These are phyloP conservation scores for Ctenicera cuprea DNA, from an alignment of 2,888 invertebrate species.

Conservation along the genomic window DNA sequence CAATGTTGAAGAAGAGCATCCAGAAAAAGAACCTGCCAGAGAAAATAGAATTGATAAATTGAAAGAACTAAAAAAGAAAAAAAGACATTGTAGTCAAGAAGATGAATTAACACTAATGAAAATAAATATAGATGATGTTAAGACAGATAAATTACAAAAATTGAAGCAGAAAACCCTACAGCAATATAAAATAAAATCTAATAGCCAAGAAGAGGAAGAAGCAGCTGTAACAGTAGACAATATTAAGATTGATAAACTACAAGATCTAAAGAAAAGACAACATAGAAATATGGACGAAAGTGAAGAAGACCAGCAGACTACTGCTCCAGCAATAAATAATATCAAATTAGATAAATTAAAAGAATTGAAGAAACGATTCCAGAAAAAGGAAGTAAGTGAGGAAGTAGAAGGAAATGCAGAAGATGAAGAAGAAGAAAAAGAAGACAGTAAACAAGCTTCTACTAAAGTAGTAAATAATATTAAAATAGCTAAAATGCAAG, in stretches of 20 bases:
- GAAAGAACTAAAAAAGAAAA: not conserved
- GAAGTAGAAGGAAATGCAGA: too few relatives aligned
- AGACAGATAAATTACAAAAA: not conserved
- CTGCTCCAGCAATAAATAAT: not conserved
- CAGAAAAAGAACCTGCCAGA: constrained; percentile 52
- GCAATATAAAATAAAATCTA: not conserved
- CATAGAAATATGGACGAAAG: not conserved
- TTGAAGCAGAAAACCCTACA: not conserved
- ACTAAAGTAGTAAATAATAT: not conserved
- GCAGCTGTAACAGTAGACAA: not conserved
- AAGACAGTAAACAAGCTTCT: not conserved
- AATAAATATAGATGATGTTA: not conserved
- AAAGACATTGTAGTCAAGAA: not conserved
- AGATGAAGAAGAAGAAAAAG: not conserved
- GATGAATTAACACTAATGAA: not conserved
- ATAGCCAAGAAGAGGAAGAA: not conserved
- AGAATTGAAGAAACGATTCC: not conserved
- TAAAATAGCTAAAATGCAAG: not conserved
- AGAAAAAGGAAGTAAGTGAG: not conserved
- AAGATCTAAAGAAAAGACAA: constrained; percentile 4
- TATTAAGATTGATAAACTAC: constrained; percentile 11
- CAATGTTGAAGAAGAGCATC: constrained; percentile 8
- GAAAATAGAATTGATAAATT: constrained; percentile 33
- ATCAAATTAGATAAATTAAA: not conserved
- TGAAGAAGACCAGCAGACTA: not conserved